phyloP scores from a whole-genome alignment of 1,140 invertebrate genomes.

The Halesus radiatus region DNA sequence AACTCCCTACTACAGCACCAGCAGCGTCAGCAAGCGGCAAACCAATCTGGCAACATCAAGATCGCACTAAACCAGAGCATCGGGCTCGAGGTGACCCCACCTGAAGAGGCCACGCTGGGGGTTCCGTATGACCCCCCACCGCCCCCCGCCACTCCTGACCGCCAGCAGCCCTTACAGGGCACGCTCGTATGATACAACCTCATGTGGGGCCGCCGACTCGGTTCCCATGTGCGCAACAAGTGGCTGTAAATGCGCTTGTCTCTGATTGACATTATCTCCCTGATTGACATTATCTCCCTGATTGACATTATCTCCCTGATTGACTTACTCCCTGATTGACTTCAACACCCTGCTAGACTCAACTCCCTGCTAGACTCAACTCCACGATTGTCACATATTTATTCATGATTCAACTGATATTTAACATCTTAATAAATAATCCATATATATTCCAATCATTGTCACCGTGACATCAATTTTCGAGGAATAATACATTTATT shows the following conservation, averaged over 20 bases:
- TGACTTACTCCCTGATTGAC: neutral
- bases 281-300: too few relatives aligned
- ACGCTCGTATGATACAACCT: slow-evolving; percentile 94
- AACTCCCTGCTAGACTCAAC: neutral
- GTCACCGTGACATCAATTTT: neutral
- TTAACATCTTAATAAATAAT: slow-evolving; percentile 1
- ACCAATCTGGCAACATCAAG: slow-evolving; percentile 79
- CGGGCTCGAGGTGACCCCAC: slow-evolving; percentile 86
- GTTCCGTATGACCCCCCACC: slow-evolving; percentile 66
- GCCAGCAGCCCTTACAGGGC: slow-evolving; percentile 85
- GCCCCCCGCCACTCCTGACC: slow-evolving; percentile 61
- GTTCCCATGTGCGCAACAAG: slow-evolving; percentile 77
- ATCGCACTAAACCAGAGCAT: slow-evolving; percentile 89
- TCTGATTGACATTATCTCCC: neutral
- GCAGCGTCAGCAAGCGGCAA: slow-evolving; percentile 70
- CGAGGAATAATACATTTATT: slow-evolving; percentile 1
- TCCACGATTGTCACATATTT: neutral
- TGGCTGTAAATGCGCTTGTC: slow-evolving; percentile 60
- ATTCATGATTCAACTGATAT: neutral
- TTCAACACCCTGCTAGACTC: neutral
- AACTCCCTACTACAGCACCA: slow-evolving; percentile 74
- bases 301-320: neutral
- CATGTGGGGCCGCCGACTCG: slow-evolving; percentile 87
- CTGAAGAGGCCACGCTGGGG: slow-evolving; percentile 77
- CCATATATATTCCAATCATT: neutral